Conservation (phyloP, 1,140 invertebrate genomes). For the Drosophila funebris region DNA sequence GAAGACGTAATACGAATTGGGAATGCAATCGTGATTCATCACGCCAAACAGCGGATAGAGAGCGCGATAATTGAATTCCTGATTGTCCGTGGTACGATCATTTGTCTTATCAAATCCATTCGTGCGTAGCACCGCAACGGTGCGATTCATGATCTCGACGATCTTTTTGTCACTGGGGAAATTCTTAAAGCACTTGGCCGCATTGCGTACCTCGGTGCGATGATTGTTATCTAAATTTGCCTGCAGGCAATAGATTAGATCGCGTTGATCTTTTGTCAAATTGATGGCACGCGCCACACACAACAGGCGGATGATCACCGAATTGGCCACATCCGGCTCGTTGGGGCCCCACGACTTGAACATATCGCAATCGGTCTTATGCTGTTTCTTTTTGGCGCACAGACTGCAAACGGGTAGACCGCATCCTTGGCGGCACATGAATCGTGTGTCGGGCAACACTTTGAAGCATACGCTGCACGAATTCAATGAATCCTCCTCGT, state of each 20-base stretch:
- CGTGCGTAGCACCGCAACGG: conserved; percentile 88
- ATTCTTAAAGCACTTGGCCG: conserved; percentile 86
- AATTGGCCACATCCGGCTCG: conserved; percentile 85
- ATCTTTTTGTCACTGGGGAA: conserved; percentile 84
- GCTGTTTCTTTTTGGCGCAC: conserved; percentile 86
- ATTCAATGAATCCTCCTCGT: conserved; percentile 74
- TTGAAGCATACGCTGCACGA: conserved; percentile 73
- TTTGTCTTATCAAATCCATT: conserved; percentile 89
- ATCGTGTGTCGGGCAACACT: conserved; percentile 82
- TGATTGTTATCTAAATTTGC: conserved; percentile 85
- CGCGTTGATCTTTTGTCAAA: conserved; percentile 85
- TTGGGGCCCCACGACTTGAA: conserved; percentile 85
- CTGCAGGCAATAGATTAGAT: conserved; percentile 86
- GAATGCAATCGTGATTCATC: conserved; percentile 90
- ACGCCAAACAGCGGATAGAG: conserved; percentile 90
- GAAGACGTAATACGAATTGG: conserved; percentile 90
- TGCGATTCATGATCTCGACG: conserved; percentile 80
- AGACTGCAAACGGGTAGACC: conserved; percentile 83
- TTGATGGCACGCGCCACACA: conserved; percentile 86
- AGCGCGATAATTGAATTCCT: conserved; percentile 86
- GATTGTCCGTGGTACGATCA: conserved; percentile 84
- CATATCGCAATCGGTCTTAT: conserved; percentile 86
- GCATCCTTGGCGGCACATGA: conserved; percentile 84
- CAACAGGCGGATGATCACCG: conserved; percentile 85
- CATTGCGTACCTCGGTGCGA: conserved; percentile 86